Evolutionary conservation across 1,140 invertebrate species (phyloP).

Genomic region (Hycleus phaleratus): DNA sequence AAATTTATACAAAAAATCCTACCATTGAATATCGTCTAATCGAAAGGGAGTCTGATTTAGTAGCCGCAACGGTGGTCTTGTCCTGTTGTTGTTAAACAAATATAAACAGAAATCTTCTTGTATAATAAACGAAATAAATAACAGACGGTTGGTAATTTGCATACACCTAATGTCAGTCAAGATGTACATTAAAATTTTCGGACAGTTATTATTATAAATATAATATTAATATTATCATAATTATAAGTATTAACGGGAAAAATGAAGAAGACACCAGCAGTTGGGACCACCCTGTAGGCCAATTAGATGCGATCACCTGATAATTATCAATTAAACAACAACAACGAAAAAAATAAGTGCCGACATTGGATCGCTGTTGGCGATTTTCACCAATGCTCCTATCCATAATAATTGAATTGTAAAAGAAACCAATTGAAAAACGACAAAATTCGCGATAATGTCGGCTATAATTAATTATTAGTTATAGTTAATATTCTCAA

Average conservation of each 20-base stretch:
- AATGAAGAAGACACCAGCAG: background rate
- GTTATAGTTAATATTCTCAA: background rate
- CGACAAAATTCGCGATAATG: slow-evolving; percentile 17
- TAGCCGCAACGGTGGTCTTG: slow-evolving; percentile 15
- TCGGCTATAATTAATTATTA: slow-evolving; percentile 21
- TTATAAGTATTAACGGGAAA: background rate
- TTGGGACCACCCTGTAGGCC: slow-evolving; percentile 19
- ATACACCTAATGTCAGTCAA: background rate
- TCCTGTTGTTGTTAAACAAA: background rate
- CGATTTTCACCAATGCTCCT: slow-evolving; percentile 13
- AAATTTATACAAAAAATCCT: too few species aligned
- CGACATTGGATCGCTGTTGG: slow-evolving; percentile 14
- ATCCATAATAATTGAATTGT: slow-evolving; percentile 15
- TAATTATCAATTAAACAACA: slow-evolving; percentile 28
- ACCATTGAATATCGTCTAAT: too few species aligned
- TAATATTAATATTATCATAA: background rate
- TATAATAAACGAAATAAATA: background rate
- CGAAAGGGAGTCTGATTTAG: slow-evolving; percentile 4
- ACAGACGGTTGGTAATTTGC: background rate
- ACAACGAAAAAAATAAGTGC: slow-evolving; percentile 10
- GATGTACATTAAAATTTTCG: background rate
- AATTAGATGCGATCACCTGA: slow-evolving; percentile 28
- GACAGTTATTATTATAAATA: background rate
- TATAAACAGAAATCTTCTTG: too few species aligned
- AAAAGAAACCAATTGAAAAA: background rate